phyloP scores from a whole-genome alignment of 1,140 invertebrate species.

The Bombus balteatus region DNA sequence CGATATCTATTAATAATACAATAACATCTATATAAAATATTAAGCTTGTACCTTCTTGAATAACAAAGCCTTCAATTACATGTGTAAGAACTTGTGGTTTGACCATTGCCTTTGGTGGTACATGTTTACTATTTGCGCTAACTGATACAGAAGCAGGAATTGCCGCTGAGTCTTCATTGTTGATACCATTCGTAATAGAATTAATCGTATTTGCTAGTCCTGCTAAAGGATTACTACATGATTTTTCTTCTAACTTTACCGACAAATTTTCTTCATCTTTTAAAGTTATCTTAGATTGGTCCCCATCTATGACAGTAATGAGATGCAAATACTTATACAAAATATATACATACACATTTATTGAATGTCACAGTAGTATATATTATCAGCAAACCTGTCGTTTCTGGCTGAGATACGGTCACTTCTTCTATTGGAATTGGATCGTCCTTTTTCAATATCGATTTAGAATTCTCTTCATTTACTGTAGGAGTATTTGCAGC shows the following conservation, averaged over 20 bases:
- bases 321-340: background rate
- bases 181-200: constrained; percentile 78
- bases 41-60: constrained; percentile 89
- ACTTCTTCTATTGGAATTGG: constrained; percentile 38
- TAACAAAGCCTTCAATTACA: constrained; percentile 98
- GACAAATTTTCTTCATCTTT: constrained; percentile 66
- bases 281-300: constrained; percentile 62
- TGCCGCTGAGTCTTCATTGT: constrained; percentile 66
- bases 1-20: background rate
- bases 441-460: constrained; percentile 70
- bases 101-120: constrained; percentile 95
- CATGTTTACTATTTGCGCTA: constrained; percentile 84
- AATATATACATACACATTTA: background rate
- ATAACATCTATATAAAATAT: background rate
- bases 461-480: constrained; percentile 66
- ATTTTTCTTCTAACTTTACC: constrained; percentile 75
- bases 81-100: constrained; percentile 98
- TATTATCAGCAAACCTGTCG: constrained; percentile 50
- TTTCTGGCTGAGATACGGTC: constrained; percentile 41
- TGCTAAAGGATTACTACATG: constrained; percentile 76
- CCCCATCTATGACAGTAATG: constrained; percentile 57
- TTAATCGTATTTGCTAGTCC: constrained; percentile 80
- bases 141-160: constrained; percentile 67
- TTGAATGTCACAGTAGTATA: background rate
- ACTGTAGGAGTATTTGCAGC: constrained; percentile 51